phyloP scores from a whole-genome alignment of 2,113 vertebrate species.

The Sclerurus mexicanus region DNA sequence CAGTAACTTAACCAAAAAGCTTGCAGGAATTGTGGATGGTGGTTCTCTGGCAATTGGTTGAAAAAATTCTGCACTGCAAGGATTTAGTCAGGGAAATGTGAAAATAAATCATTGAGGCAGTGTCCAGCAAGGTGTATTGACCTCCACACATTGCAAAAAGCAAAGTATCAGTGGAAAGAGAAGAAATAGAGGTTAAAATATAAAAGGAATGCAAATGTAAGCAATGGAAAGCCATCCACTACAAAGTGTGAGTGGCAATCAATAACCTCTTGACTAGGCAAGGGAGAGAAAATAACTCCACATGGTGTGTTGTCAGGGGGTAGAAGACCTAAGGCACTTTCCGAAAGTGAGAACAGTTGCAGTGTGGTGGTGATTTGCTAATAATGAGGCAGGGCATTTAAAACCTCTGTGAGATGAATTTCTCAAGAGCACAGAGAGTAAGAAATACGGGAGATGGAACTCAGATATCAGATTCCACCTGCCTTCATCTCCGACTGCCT shows the following conservation, averaged over 20 bases:
- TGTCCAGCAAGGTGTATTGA: background rate
- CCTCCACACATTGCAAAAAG: background rate
- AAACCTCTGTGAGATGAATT: background rate
- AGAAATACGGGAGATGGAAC: background rate
- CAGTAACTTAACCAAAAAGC: background rate
- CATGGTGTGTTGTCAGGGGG: background rate
- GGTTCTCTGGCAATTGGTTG: background rate
- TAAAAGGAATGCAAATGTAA: background rate
- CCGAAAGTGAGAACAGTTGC: background rate
- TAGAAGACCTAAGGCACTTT: background rate
- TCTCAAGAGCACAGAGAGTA: background rate
- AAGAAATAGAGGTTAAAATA: background rate
- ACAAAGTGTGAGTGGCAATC: background rate
- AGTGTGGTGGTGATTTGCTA: background rate
- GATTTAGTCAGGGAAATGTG: background rate
- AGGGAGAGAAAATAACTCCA: background rate
- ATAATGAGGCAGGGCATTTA: background rate
- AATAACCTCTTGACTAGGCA: background rate
- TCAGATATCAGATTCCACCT: background rate
- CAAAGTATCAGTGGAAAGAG: background rate
- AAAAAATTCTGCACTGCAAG: background rate
- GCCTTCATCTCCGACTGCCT: background rate
- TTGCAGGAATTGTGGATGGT: background rate
- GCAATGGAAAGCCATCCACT: background rate
- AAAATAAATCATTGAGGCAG: background rate